Base-by-base conservation (phyloP, 2,888 invertebrate species). In the Syrphus vitripennis region DNA sequence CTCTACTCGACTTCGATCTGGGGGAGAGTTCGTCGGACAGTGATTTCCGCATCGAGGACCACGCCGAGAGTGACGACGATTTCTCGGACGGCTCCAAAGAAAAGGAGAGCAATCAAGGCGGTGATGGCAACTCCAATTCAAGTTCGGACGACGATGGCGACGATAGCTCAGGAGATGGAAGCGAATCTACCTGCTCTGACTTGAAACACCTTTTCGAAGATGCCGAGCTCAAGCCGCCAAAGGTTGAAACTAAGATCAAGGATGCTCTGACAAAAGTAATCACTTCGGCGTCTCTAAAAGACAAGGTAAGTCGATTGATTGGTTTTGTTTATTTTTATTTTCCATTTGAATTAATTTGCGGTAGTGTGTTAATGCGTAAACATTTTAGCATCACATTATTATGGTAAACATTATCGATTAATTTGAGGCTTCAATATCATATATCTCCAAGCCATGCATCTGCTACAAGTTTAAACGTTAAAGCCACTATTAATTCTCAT, bases 1-100 rank as follows among this genome's bases (percentile, higher is more conserved):
- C 96, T 7, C 93, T 97, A 76, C 92, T 97, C 67, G 96, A 97
- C 91, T 96, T 97, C 89, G 97, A 97, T 93, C 94, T 97, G 81
- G 98, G 96, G 42, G 97, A 97, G 80, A 98, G 98, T 91, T 97
- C 97, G 0, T 98, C 98, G 91, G 98, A 98, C 92, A 98, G 98
- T 82, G 98, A 98, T 93, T 98, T 98, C 93, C 95, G 98, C 72
- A 97, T 97, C 80, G 97, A 97, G 91, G 97, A 97, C 91, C 97
- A 97, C 90, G 94, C 94, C 88, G 95, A 96, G 89, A 96, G 95
- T 83, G 96, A 96, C 91, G 90, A 90, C 42, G 91, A 90, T 48
- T 89, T 88, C 84, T 92, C 90, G 0, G 91, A 91, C 84, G 90
- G 90, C 16, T 91, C 91, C 6, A 91, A 91, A 87, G 91, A 90